Evolutionary conservation across 2,797 vertebrate genomes (phyloP).

Genomic region (Poliocrania exsul): DNA sequence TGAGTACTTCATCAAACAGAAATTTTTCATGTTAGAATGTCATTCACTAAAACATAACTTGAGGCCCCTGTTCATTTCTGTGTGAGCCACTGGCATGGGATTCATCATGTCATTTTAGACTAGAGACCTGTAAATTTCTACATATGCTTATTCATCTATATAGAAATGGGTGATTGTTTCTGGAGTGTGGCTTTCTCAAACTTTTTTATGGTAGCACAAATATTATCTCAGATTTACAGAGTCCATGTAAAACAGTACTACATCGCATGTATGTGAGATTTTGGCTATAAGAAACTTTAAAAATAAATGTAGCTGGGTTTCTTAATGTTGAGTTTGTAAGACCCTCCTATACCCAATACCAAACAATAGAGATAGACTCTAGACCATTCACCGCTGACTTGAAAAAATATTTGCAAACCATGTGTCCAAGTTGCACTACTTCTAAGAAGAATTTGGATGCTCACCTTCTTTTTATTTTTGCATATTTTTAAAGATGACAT

Average conservation of each 20-base stretch:
- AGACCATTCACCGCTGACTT: not conserved
- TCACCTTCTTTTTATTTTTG: not conserved
- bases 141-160: not conserved
- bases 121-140: not conserved
- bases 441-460: conserved; percentile 12
- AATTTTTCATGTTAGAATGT: not conserved
- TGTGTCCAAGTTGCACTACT: not conserved
- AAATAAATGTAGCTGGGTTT: not conserved
- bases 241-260: not conserved
- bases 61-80: not conserved
- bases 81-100: not conserved
- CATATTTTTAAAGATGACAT: not conserved
- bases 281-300: not conserved
- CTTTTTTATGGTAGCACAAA: accelerated
- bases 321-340: not conserved
- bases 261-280: not conserved
- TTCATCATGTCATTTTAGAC: not conserved
- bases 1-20: not conserved
- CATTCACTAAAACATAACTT: not conserved
- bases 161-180: accelerated
- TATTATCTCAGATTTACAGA: not conserved
- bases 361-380: not conserved
- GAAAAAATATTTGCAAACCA: not conserved
- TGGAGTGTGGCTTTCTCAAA: not conserved
- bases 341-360: not conserved